A percentile compares a stretch with the other conserved stretches of the same genome.
These are phyloP conservation scores for Molossus alvarezi DNA, from an alignment of 2,797 vertebrate genomes.

Conservation along the genomic window DNA sequence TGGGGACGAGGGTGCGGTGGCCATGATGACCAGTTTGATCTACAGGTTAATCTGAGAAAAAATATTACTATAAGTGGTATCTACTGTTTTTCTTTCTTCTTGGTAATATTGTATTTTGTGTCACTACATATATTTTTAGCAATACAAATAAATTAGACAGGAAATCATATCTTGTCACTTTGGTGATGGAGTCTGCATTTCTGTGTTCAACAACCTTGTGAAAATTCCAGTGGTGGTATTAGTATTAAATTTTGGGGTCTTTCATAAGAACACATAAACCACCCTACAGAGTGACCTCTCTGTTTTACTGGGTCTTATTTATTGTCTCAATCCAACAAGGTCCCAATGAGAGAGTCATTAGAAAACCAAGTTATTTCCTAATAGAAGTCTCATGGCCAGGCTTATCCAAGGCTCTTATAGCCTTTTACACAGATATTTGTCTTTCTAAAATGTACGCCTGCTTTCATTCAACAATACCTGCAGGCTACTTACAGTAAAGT, in stretches of 20 bases:
- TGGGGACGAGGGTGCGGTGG: not conserved
- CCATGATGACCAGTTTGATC: not conserved
- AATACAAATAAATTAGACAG: not conserved
- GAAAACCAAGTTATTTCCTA: not conserved
- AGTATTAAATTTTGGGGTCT: not conserved
- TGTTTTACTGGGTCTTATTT: not conserved
- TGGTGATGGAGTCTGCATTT: not conserved
- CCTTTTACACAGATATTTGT: not conserved
- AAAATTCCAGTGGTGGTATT: not conserved
- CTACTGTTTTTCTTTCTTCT: not conserved
- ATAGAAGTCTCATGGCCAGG: not conserved
- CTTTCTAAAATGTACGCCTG: not conserved
- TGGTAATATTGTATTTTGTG: not conserved
- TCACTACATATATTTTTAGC: not conserved
- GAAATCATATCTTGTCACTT: not conserved
- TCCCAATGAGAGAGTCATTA: not conserved
- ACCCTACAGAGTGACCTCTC: not conserved
- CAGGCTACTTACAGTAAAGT: conserved; percentile 12
- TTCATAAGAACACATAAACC: not conserved
- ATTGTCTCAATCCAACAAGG: not conserved
- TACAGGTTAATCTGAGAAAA: not conserved
- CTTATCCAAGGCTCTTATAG: not conserved
- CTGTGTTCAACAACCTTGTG: not conserved
- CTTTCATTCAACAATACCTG: conserved; percentile 13
- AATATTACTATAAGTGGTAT: not conserved